Base-by-base conservation (phyloP, 2,888 invertebrate genomes). In the Platycnemis pennipes region DNA sequence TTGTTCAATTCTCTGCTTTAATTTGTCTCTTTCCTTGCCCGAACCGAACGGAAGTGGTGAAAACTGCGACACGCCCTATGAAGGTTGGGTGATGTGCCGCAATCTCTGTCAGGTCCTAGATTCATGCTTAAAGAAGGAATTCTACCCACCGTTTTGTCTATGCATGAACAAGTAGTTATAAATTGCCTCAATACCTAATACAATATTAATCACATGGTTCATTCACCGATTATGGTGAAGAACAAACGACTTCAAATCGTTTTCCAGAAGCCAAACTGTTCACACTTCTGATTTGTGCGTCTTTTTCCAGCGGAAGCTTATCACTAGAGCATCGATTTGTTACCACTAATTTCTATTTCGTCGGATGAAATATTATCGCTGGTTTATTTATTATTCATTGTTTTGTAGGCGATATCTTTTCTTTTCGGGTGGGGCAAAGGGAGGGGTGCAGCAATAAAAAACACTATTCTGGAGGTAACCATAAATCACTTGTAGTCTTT, bases 401-500 rank as follows among this genome's bases (percentile, higher is more conserved):
- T 31, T 77, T 77, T 77, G 37, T 77, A 11, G 77, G 37, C 77
- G 77, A 77, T 37, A 16, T 26, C 37, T 37, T 26, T 77, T 77
- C 77, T 77, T 16, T 77, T 37, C 37, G 37, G 16, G 37, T 2
- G n/a, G 37, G 22, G 77, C 37, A 26, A 16, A 37, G 77, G 37
- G 5, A 37, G 77, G 37, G 77, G 31, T 31, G 13, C 77, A 31
- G 13, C 77, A 37, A 77, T 77, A 37, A 77, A 77, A 16, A 11
- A 77, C 31, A 11, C 77, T 69, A 37, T 77, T 77, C 37, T 37
- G 37, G 31, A 37, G 37, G 26, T 77, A 8, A 37, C 16, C 77
- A 77, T 77, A 77, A 77, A 77, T 77, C 77, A 77, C 77, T 37
- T 13, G n/a, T 77, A 77, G 77, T 77, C 8, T 77, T 77, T 77